A percentile compares a stretch with the other conserved stretches of the same genome.
phyloP scores from a whole-genome alignment of 2,113 vertebrate genomes.

The Phodopus roborovskii region DNA sequence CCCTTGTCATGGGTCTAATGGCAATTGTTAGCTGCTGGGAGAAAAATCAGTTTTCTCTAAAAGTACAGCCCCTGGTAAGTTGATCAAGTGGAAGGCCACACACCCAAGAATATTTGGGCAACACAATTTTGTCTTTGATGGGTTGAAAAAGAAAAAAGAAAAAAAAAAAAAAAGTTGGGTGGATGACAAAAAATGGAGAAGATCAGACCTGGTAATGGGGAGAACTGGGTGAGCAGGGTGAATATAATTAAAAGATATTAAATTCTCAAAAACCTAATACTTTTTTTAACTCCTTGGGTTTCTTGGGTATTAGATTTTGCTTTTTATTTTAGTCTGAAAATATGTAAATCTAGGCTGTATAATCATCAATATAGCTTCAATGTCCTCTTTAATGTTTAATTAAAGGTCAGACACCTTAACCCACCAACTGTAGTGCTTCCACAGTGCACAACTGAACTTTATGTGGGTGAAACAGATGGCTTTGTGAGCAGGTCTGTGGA shows the following conservation, averaged over 20 bases:
- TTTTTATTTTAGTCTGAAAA: background rate
- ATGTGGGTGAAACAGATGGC: background rate
- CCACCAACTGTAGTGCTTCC: background rate
- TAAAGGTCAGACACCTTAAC: background rate
- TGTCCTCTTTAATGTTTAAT: background rate
- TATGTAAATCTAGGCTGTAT: constrained; percentile 1
- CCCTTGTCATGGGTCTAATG: background rate
- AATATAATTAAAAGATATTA: background rate
- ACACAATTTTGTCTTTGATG: background rate
- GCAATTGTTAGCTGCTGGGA: background rate
- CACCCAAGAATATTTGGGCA: background rate
- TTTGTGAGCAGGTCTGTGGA: background rate
- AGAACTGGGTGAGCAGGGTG: too few relatives aligned
- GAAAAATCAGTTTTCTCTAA: background rate
- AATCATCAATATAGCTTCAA: constrained; percentile 46
- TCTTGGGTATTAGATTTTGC: background rate
- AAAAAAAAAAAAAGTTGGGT: background rate
- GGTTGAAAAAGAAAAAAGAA: background rate
- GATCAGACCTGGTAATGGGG: background rate
- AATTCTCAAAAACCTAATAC: background rate
- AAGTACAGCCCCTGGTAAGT: too few relatives aligned
- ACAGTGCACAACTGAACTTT: background rate
- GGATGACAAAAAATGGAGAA: background rate
- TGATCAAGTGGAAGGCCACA: background rate
- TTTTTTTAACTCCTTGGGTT: background rate